Base-by-base conservation (phyloP, 2,113 vertebrate species). In the Anoplopoma fimbria region DNA sequence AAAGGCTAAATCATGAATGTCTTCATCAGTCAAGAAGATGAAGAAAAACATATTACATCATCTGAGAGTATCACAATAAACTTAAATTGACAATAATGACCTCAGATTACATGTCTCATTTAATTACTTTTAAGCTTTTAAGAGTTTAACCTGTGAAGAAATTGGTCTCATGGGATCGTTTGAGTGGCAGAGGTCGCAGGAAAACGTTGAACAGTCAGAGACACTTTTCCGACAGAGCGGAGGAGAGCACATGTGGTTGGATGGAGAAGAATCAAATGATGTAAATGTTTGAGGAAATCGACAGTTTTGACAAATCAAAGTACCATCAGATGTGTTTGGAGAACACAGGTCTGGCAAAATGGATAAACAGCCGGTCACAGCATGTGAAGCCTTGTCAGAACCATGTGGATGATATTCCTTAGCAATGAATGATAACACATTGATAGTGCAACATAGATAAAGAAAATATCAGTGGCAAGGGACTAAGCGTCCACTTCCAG, bases 241-340 rank as follows among this genome's bases (percentile, higher is more conserved):
- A 51, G 57, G 45, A 61, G 73, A 75, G 42, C 84, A 87, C 69
- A 88, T 86, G 83, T 90, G 85, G 71, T 67, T 79, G 64, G 42
- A 86, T 17, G 14, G 69, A 70, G 31, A 61, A 29, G 40, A 17
- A 34, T 53, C 7, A 69, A 36, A 89, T 86, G 86, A 91, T 49
- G 70, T 23, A 65, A 88, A 62, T 79, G 80, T 91, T 91, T 88
- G 33, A 85, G 76, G 69, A 81, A 80, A 87, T 76, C 13, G 77
- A 91, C 84, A 87, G 84, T 75, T 85, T 69, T 83, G 69, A 90
- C 9, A 31, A 74, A 73, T 77, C 71, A 79, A 89, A 92, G 81
- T 40, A 75, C 47, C 69, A 51, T 88, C 87, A 87, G 87, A 89
- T 82, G 79, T 90, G 85, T 87, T 88, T 88, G 76, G 78, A 79